phyloP scores from a whole-genome alignment of 2,113 vertebrate genomes.

The Pterophyllum scalare region DNA sequence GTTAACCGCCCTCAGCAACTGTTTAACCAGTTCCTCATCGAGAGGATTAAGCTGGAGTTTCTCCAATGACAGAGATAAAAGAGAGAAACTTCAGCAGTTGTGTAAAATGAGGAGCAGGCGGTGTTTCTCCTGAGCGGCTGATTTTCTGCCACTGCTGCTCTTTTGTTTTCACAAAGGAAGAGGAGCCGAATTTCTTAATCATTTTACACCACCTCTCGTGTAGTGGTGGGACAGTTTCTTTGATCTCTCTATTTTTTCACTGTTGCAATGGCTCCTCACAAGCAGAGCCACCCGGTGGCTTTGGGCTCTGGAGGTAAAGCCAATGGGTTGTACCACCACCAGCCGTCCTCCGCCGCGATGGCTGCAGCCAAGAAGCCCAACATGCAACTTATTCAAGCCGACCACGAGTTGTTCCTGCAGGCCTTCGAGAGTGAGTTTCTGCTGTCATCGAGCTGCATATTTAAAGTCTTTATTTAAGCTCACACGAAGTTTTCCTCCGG shows the following conservation, averaged over 20 bases:
- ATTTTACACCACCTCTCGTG: constrained; percentile 2
- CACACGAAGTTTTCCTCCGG: not conserved
- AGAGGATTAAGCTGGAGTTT: not conserved
- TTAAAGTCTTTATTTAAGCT: not conserved
- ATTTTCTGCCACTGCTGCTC: constrained; percentile 44
- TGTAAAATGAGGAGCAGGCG: constrained; percentile 30
- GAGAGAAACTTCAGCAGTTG: not conserved
- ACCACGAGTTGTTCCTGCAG: constrained; percentile 97
- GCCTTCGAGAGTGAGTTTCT: constrained; percentile 95
- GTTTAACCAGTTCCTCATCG: not conserved
- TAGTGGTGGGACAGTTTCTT: not conserved
- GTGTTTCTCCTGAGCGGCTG: constrained; percentile 15
- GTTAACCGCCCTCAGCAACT: constrained; percentile 1
- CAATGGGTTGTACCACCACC: constrained; percentile 76
- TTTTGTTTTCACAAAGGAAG: constrained; percentile 81
- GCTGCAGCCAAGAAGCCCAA: constrained; percentile 89
- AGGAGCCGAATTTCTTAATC: constrained; percentile 23
- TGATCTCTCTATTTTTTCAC: not conserved
- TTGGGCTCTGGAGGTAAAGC: constrained; percentile 78
- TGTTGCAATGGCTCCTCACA: constrained; percentile 78
- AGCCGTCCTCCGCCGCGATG: constrained; percentile 79
- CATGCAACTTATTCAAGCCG: constrained; percentile 94
- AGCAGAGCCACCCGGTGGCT: constrained; percentile 73
- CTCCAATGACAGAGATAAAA: not conserved
- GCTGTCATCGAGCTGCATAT: not conserved